Percentiles rank a stretch among this genome's conserved stretches.
These are phyloP conservation scores for Aptenodytes forsteri DNA, from an alignment of 2,113 vertebrate genomes.

Conservation along the genomic window DNA sequence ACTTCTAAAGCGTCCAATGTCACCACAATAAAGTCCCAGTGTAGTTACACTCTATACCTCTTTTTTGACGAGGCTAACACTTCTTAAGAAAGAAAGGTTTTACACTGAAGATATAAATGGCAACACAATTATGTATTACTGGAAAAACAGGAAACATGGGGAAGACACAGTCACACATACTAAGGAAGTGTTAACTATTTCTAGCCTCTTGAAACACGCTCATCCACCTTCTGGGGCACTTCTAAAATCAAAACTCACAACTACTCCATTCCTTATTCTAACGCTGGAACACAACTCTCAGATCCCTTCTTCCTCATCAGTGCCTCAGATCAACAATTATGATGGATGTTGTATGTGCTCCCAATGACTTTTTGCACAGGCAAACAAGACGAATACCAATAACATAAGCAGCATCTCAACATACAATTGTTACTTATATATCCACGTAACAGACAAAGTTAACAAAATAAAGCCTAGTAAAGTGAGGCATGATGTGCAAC, in stretches of 20 bases:
- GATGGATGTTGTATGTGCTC: too few species aligned
- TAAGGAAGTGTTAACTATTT: neutral
- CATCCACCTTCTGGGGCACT: neutral
- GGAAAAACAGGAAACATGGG: neutral
- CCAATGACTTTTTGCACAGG: neutral
- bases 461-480: neutral
- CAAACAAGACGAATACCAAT: neutral
- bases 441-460: neutral
- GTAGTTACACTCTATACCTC: neutral
- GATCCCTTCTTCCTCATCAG: neutral
- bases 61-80: neutral
- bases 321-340: neutral
- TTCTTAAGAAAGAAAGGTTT: neutral
- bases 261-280: neutral
- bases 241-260: neutral
- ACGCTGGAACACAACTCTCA: neutral
- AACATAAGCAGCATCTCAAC: neutral
- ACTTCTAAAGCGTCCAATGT: neutral
- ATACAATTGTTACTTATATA: neutral
- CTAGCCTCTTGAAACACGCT: neutral
- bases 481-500: neutral
- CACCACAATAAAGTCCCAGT: neutral
- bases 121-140: neutral
- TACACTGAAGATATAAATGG: neutral
- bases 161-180: neutral